Percentiles rank a stretch among this genome's conserved stretches.
These are phyloP conservation scores for Oryzias sinensis DNA, from an alignment of 2,797 vertebrate genomes.

Conservation along the genomic window DNA sequence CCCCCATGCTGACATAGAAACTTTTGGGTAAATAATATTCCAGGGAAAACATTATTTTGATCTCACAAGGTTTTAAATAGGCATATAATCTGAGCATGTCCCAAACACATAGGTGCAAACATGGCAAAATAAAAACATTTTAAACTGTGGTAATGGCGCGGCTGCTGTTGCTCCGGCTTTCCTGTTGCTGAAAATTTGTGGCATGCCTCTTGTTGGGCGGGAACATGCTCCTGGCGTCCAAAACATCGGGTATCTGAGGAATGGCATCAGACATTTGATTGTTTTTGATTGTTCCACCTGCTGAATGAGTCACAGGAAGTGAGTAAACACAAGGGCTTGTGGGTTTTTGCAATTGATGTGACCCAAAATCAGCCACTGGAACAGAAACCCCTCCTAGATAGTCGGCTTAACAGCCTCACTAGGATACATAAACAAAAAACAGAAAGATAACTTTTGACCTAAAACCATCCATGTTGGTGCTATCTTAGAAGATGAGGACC, in stretches of 20 bases:
- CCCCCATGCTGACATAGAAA: too few species aligned
- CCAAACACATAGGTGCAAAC: background rate
- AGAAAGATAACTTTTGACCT: background rate
- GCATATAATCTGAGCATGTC: conserved; percentile 1
- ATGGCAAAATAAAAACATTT: conserved; percentile 17
- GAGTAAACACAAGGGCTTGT: background rate
- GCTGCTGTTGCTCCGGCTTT: conserved; percentile 21
- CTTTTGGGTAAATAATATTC: too few species aligned
- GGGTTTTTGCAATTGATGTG: background rate
- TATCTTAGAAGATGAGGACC: conserved; percentile 7
- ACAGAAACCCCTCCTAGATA: too few species aligned
- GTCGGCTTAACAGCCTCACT: background rate
- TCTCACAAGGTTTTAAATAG: too few species aligned
- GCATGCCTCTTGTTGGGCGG: conserved; percentile 28
- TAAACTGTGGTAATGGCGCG: conserved; percentile 68
- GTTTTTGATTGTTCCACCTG: background rate
- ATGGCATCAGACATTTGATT: conserved; percentile 3
- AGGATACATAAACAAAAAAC: conserved; percentile 1
- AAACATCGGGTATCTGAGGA: conserved; percentile 63
- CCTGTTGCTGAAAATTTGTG: conserved; percentile 21
- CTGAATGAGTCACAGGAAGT: background rate
- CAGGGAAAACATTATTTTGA: too few species aligned
- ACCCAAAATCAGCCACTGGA: background rate
- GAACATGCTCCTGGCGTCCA: conserved; percentile 41
- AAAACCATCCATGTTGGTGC: background rate